Percentiles rank a stretch among this genome's conserved stretches.
phyloP scores from a whole-genome alignment of 2,113 vertebrate species.

The Actenoides lindsayi region DNA sequence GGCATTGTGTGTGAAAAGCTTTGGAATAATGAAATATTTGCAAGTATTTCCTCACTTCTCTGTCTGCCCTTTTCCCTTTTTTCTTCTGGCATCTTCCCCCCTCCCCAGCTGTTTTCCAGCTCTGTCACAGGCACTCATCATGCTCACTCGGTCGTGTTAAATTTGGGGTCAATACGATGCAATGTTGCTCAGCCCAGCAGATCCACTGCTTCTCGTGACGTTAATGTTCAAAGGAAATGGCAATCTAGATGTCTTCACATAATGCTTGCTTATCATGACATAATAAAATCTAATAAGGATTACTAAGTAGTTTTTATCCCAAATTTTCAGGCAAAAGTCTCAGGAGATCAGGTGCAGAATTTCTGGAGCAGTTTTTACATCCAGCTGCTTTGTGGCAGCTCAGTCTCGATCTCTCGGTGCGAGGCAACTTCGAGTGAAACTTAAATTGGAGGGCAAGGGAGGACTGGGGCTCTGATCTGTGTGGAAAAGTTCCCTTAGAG shows the following conservation, averaged over 20 bases:
- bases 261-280: background rate
- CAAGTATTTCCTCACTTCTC: background rate
- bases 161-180: background rate
- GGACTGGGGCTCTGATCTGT: accelerated
- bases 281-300: background rate
- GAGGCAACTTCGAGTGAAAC: background rate
- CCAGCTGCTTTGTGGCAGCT: background rate
- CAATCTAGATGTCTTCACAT: background rate
- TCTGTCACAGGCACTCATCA: background rate
- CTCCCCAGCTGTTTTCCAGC: background rate
- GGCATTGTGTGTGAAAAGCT: background rate
- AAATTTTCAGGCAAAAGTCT: background rate
- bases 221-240: background rate
- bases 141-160: accelerated
- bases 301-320: background rate
- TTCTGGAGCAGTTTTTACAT: background rate
- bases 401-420: accelerated
- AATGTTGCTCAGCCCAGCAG: background rate
- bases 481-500: background rate
- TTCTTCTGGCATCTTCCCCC: background rate
- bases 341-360: background rate
- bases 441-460: too few relatives aligned
- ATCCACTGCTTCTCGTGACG: background rate
- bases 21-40: background rate
- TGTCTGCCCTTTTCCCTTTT: background rate